Percentiles rank a stretch among this genome's conserved stretches.
These are phyloP conservation scores for Hirundichthys speculiger DNA, from an alignment of 2,113 vertebrate genomes.

Conservation along the genomic window DNA sequence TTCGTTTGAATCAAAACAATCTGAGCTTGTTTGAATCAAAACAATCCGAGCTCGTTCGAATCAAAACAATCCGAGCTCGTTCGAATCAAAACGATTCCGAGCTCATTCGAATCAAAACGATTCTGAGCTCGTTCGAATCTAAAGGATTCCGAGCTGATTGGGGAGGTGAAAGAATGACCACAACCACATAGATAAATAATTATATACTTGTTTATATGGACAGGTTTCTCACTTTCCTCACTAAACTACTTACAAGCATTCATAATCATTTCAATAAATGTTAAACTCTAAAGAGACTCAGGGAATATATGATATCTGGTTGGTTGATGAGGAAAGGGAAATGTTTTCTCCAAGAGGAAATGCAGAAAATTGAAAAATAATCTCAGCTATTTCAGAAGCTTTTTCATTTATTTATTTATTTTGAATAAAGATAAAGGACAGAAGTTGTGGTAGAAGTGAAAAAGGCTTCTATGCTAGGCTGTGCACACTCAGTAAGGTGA, in stretches of 20 bases:
- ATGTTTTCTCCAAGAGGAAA: slow-evolving; percentile 49
- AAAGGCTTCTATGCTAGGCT: slow-evolving; percentile 27
- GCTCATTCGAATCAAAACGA: no score
- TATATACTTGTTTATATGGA: slow-evolving; percentile 62
- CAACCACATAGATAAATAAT: slow-evolving; percentile 68
- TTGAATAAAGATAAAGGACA: slow-evolving; percentile 57
- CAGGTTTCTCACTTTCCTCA: slow-evolving; percentile 51
- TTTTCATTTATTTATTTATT: slow-evolving; percentile 44
- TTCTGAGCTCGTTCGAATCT: no score
- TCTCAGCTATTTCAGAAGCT: slow-evolving; percentile 58
- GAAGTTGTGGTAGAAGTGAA: slow-evolving; percentile 36
- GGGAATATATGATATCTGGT: slow-evolving; percentile 61
- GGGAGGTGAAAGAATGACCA: slow-evolving; percentile 56
- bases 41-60: no score
- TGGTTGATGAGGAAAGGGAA: slow-evolving; percentile 52
- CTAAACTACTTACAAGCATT: slow-evolving; percentile 41
- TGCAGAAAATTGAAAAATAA: slow-evolving; percentile 73
- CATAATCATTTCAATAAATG: slow-evolving; percentile 58
- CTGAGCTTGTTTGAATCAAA: no score
- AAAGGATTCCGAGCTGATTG: slow-evolving; percentile 60
- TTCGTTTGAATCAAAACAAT: no score
- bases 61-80: no score
- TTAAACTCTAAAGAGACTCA: slow-evolving; percentile 45
- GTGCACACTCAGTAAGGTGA: slow-evolving; percentile 22
- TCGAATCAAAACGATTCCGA: no score